Conservation (phyloP, 2,113 vertebrate genomes). For the Struthio camelus region DNA sequence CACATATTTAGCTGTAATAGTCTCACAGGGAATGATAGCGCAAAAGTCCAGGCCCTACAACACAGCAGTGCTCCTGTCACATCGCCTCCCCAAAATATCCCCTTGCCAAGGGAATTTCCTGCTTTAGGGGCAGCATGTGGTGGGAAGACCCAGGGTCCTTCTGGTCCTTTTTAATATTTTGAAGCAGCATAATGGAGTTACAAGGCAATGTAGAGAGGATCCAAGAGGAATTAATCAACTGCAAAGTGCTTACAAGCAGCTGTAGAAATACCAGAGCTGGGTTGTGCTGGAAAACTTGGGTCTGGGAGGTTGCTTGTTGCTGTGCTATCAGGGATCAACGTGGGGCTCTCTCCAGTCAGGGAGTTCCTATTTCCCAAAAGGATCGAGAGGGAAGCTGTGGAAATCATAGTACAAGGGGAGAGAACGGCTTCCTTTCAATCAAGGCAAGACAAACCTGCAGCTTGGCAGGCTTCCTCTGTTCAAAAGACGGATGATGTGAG, state of each 20-base stretch:
- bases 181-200: neutral
- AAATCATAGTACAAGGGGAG: neutral
- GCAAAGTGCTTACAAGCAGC: neutral
- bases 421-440: neutral
- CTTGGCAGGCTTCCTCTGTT: neutral
- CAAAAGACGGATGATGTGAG: neutral
- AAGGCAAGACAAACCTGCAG: neutral
- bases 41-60: neutral
- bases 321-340: neutral
- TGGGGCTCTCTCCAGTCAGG: neutral
- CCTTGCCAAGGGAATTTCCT: neutral
- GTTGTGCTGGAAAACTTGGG: neutral
- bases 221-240: neutral
- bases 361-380: neutral
- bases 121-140: neutral
- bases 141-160: neutral
- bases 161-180: neutral
- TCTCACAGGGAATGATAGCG: rapidly evolving
- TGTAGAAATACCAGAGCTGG: neutral
- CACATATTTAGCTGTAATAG: neutral
- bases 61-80: neutral
- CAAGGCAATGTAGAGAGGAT: neutral
- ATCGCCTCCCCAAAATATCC: rapidly evolving
- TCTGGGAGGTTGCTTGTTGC: too few relatives aligned
- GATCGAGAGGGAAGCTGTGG: neutral